A percentile compares a stretch with the other conserved stretches of the same genome.
phyloP scores from a whole-genome alignment of 2,797 vertebrate genomes.

The Lateolabrax maculatus region DNA sequence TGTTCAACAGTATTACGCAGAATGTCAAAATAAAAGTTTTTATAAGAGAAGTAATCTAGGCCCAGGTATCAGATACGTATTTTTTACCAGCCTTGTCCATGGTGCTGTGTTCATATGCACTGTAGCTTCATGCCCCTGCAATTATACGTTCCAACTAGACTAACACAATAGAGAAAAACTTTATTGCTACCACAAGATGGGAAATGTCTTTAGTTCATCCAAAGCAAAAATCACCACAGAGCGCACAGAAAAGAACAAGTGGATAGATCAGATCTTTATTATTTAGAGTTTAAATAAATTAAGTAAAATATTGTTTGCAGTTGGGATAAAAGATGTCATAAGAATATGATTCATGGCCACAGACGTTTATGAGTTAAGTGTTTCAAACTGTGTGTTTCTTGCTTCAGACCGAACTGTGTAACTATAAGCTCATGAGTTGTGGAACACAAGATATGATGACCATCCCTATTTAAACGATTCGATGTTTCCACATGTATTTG shows the following conservation, averaged over 20 bases:
- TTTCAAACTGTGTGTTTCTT: background rate
- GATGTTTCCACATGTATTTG: slow-evolving; percentile 85
- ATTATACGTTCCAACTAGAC: background rate
- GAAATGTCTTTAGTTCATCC: background rate
- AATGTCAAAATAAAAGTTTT: background rate
- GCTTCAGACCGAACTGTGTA: too few species aligned
- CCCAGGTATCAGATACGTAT: background rate
- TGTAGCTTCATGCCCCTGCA: background rate
- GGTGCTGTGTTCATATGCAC: background rate
- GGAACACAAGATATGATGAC: background rate
- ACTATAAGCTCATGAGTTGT: background rate
- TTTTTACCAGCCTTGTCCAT: background rate
- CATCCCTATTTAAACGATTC: slow-evolving; percentile 63
- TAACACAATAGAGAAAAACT: background rate
- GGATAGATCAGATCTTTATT: background rate
- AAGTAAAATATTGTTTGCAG: background rate
- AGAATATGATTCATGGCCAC: background rate
- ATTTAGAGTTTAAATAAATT: background rate
- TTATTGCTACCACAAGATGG: background rate
- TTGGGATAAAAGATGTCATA: background rate
- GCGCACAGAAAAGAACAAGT: background rate
- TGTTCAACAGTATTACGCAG: background rate
- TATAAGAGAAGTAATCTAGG: background rate
- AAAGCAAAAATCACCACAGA: background rate
- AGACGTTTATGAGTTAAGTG: background rate